A percentile compares a stretch with the other conserved stretches of the same genome.
These are phyloP conservation scores for Protonibea diacanthus DNA, from an alignment of 2,797 vertebrate genomes.

Conservation along the genomic window DNA sequence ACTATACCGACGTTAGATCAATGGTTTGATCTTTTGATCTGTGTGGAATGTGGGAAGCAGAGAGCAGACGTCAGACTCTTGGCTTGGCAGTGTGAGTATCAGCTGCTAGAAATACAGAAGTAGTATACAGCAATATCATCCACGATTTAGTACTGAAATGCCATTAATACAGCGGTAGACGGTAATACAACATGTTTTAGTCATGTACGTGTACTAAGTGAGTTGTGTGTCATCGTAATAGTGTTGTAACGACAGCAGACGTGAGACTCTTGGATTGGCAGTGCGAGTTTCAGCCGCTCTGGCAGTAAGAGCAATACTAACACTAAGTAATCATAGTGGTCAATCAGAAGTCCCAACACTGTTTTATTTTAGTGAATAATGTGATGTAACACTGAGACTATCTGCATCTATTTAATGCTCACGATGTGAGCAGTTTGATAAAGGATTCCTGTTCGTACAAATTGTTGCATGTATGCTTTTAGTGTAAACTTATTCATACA, in stretches of 20 bases:
- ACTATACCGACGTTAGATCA: slow-evolving; percentile 26
- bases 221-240: slow-evolving; percentile 43
- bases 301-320: slow-evolving; percentile 79
- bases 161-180: slow-evolving; percentile 34
- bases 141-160: slow-evolving; percentile 45
- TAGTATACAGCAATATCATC: slow-evolving; percentile 51
- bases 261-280: slow-evolving; percentile 83
- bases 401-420: slow-evolving; percentile 31
- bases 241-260: slow-evolving; percentile 74
- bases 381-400: slow-evolving; percentile 21
- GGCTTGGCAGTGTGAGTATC: slow-evolving; percentile 81
- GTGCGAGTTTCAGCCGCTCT: slow-evolving; percentile 82
- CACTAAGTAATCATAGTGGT: slow-evolving; percentile 58
- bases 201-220: slow-evolving; percentile 19
- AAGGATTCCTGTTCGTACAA: slow-evolving; percentile 28
- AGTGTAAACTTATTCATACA: slow-evolving; percentile 49
- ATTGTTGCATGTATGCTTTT: slow-evolving; percentile 24
- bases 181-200: slow-evolving; percentile 23
- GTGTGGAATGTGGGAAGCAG: slow-evolving; percentile 79
- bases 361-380: slow-evolving; percentile 36
- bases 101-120: slow-evolving; percentile 64
- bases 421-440: slow-evolving; percentile 23
- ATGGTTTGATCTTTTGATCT: slow-evolving; percentile 40
- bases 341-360: slow-evolving; percentile 38
- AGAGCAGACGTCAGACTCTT: slow-evolving; percentile 68